Evolutionary conservation across 2,888 invertebrate species (phyloP), one percentile per base, ranked within the genome.

Genomic region (Pterobdella sp.): DNA sequence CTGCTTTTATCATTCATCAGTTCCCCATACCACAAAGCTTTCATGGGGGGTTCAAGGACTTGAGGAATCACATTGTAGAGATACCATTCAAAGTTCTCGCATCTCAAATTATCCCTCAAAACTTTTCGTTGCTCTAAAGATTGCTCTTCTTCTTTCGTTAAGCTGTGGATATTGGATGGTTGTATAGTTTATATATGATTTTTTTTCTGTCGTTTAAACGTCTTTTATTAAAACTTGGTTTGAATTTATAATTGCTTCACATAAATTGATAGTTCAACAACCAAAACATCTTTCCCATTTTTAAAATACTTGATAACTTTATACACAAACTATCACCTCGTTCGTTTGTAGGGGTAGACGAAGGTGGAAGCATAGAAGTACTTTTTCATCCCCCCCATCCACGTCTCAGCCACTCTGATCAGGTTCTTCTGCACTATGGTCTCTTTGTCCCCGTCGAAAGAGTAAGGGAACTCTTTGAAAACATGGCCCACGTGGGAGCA

Each of bases 51-150:
- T 1, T 72, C 73, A 26, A 71, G 73, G n/a, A 76, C 52, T 85
- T 97, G 96, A 3, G 76, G 76, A 7, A 76, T 73, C 10, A 76
- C 63, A 52, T 76, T 76, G 49, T 76, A 73, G 42, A 76, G 22
- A 68, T 60, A 76, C 96, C 96, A 97, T 84, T 91, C 92, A 87
- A 96, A 96, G 56, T 67, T 77, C 52, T 75, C 94, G 86, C 96
- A 97, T 70, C 89, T 88, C 74, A 96, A 87, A 75, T 90, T 88
- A 77, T 90, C 87, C 81, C 95, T 87, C 78, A 96, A 86, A 71
- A 88, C 85, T 82, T 87, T 89, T 74, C 96, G 32, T 26, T 73
- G 65, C n/a, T 71, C 42, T 3, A 78, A 64, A 0, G 77, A 75
- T 14, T 42, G 29, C 32, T 52, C 26, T 37, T 78, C 78, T 29